These are phyloP conservation scores for Yponomeuta evonymella DNA, from an alignment of 2,888 invertebrate species.

Conservation along the genomic window DNA sequence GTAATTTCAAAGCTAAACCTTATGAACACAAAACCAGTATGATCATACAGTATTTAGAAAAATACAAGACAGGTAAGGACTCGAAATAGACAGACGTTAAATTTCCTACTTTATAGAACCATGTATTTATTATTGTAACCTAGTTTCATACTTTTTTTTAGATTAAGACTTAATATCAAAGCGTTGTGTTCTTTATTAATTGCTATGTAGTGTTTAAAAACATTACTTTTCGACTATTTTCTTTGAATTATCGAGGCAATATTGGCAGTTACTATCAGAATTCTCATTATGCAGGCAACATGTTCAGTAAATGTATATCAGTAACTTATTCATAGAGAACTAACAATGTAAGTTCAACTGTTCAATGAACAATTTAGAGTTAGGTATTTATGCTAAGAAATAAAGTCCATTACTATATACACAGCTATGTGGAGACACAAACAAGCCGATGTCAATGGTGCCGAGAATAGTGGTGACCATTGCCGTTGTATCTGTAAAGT, in stretches of 20 bases:
- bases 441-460: conserved; percentile 63
- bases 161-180: not conserved
- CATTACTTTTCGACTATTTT: not conserved
- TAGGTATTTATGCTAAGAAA: not conserved
- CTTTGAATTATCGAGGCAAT: not conserved
- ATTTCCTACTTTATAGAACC: not conserved
- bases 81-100: not conserved
- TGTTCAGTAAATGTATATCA: not conserved
- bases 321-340: not conserved
- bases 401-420: conserved; percentile 4
- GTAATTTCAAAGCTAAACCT: not conserved
- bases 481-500: conserved; percentile 54
- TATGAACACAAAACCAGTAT: not conserved
- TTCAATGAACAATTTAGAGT: not conserved
- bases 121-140: not conserved
- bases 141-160: not conserved
- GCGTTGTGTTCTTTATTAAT: not conserved
- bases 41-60: not conserved
- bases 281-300: not conserved
- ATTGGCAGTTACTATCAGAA: not conserved
- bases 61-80: not conserved
- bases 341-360: not conserved
- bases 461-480: conserved; percentile 59
- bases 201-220: not conserved
- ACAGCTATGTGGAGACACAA: conserved; percentile 4